Evolutionary conservation across 2,888 invertebrate genomes (phyloP).

Genomic region (Cyclophora albipunctata): DNA sequence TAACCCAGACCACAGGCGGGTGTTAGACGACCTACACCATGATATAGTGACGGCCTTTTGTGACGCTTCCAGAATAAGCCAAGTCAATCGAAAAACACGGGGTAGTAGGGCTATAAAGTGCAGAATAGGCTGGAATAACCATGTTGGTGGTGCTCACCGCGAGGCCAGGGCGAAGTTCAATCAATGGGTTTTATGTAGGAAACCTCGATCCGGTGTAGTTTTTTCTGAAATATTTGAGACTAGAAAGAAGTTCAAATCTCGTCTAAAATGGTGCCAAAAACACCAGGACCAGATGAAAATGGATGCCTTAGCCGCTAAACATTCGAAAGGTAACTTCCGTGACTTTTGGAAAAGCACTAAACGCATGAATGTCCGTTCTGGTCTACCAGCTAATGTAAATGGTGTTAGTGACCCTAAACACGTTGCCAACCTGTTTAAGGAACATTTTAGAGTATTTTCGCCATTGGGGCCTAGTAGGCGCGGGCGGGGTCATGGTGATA

Average conservation of each 20-base stretch:
- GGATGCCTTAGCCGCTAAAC: neutral
- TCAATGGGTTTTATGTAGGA: constrained; percentile 12
- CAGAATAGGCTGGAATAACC: constrained; percentile 17
- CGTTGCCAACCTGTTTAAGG: neutral
- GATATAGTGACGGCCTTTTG: constrained; percentile 9
- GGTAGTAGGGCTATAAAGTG: neutral
- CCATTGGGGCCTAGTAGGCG: neutral
- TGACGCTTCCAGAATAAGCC: constrained; percentile 1
- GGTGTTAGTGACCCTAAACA: neutral
- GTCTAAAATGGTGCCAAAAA: constrained; percentile 5
- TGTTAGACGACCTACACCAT: constrained; percentile 12
- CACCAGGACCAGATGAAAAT: neutral
- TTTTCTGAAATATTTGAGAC: neutral
- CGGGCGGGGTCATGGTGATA: neutral
- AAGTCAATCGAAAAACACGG: neutral
- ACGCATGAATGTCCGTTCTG: neutral
- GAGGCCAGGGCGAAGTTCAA: constrained; percentile 12
- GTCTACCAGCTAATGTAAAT: neutral
- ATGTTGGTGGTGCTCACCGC: constrained; percentile 14
- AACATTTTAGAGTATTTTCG: constrained; percentile 2
- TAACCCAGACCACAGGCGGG: constrained; percentile 5
- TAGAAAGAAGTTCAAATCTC: constrained; percentile 1
- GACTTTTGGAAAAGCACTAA: neutral
- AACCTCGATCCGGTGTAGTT: neutral
- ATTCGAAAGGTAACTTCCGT: neutral